Base-by-base conservation (phyloP, 2,888 invertebrate species). In the Heliconius cydno region DNA sequence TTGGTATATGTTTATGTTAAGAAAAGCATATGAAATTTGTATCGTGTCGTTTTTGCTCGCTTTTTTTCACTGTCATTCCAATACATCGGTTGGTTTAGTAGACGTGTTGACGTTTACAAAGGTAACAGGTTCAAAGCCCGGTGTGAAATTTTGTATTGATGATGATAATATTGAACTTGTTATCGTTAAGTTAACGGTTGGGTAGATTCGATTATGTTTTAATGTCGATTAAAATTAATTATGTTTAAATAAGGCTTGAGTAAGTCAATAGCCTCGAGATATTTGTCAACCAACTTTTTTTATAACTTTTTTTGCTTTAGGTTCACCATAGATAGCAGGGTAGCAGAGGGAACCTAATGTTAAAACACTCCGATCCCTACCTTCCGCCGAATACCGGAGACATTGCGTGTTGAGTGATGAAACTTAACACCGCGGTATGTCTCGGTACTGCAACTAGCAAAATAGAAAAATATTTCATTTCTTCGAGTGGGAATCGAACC, bases 1-100 rank as follows among this genome's bases (percentile, higher is more conserved):
- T 83, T 82, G 80, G 25, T 65, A 83, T 80, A 82, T 77, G 82
- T 83, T 86, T 85, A 85, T 82, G 88, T 87, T 88, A 90, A 88
- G 92, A 90, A 91, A 90, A 90, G 90, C 91, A 89, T 90, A 93
- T 93, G 92, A 94, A 94, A 94, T 94, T 94, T 94, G 94, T 94
- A 93, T 89, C 86, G 76, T 84, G 86, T 85, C 88, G 89, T 79
- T 82, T 82, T 89, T 91, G 90, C 87, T 86, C 82, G 83, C 82
- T 87, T 85, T 83, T 19, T 67, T 60, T 75, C 38, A 38, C 63
- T 65, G 63, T 75, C 63, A 65, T 19, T 63, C 25, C 41, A 10
- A 75, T 65, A 75, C 12, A 22, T 28, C 41, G 65, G 6, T 73
- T 60, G 57, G 57, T 19, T 57, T 72, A 7, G 28, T 7, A 22